Base-by-base conservation (phyloP, 2,888 invertebrate genomes). In the Meiosimyza decipiens region DNA sequence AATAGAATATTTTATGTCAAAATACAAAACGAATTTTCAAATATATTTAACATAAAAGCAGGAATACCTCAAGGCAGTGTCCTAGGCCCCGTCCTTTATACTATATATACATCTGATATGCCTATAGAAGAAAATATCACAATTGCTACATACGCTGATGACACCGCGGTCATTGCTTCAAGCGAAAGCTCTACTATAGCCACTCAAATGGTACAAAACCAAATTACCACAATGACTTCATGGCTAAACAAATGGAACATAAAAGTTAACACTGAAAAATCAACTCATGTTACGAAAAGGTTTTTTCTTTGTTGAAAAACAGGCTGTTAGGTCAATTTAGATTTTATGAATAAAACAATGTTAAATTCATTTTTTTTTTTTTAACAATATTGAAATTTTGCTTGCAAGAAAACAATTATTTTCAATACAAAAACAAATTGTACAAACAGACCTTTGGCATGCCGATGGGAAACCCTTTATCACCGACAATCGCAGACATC, bases 61-160 rank as follows among this genome's bases (percentile, higher is more conserved):
- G 13, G 52, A 16, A 52, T 52, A 7, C 13, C 52, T 52, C 52
- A 52, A 52, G 52, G 52, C 15, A 52, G 52, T 52, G 12, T 52
- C 16, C 16, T 52, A 16, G 1, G 12, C 15, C 11, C 52, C 6
- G 52, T 52, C 6, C 52, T 52, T 52, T 52, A 4, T 52, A 52
- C 12, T 52, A 52, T 52, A 52, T 52, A 52, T 52, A 52, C 52
- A 52, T 52, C 52, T 52, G 52, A 52, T 16, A 52, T 52, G 52
- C 52, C 52, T 15, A 52, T 52, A 1, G 4, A n/a, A n/a, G 52
- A 52, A 52, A 12, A 6, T n/a, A 11, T 52, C 16, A 52, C 52
- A 52, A 16, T 52, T 12, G 52, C 6, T n/a, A 52, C 22, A 22
- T 22, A 22, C 22, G 22, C 22, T 22, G 22, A 22, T 22, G 2